phyloP scores from a whole-genome alignment of 2,888 invertebrate species.

The Torymus tubicola region DNA sequence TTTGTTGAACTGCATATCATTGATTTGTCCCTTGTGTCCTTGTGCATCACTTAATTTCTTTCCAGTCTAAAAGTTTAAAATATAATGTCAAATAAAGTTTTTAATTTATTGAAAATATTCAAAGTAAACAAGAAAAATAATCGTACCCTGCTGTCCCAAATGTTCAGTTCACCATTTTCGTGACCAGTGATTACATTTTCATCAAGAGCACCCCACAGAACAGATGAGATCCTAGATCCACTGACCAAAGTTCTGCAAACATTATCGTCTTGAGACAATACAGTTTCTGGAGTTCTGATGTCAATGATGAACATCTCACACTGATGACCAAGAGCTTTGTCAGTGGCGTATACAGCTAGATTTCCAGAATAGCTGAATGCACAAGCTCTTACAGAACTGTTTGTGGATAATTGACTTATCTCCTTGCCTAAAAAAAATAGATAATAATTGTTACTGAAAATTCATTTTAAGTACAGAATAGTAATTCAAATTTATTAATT shows the following conservation, averaged over 20 bases:
- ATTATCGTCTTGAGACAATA: slow-evolving; percentile 83
- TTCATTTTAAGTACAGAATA: too few species aligned
- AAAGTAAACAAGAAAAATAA: too few species aligned
- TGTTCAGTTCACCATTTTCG: slow-evolving; percentile 93
- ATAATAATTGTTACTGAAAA: neutral
- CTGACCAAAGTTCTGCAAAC: slow-evolving; percentile 88
- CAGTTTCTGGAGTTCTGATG: slow-evolving; percentile 86
- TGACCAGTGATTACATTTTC: slow-evolving; percentile 95
- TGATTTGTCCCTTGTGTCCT: slow-evolving; percentile 92
- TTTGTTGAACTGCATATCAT: slow-evolving; percentile 96
- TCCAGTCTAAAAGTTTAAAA: slow-evolving; percentile 81
- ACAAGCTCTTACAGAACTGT: slow-evolving; percentile 94
- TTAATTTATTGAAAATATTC: too few species aligned
- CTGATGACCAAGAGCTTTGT: slow-evolving; percentile 92
- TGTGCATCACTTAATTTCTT: slow-evolving; percentile 87
- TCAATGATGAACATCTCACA: slow-evolving; percentile 94
- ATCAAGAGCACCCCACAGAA: slow-evolving; percentile 96
- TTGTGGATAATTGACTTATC: slow-evolving; percentile 86
- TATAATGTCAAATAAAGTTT: neutral
- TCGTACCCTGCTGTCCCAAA: slow-evolving; percentile 92
- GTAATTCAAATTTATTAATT: too few species aligned
- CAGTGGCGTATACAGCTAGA: slow-evolving; percentile 94
- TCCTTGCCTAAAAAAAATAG: slow-evolving; percentile 79
- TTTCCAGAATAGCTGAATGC: slow-evolving; percentile 95
- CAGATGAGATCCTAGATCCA: slow-evolving; percentile 91